Base-by-base conservation (phyloP, 2,888 invertebrate genomes). In the Bellardia bayeri region DNA sequence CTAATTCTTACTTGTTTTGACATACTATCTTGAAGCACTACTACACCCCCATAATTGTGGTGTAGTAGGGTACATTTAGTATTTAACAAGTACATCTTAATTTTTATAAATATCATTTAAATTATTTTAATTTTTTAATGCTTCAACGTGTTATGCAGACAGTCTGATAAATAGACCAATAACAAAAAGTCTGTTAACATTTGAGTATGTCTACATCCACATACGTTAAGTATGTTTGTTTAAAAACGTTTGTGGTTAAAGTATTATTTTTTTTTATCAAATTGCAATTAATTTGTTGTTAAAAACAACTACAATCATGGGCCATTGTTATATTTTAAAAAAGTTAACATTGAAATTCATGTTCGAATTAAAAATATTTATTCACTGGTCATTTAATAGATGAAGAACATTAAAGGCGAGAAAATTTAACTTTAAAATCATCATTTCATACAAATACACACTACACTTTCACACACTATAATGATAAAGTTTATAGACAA, bases 301-400 rank as follows among this genome's bases (percentile, higher is more conserved):
- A 45, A 82, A 82, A 81, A 3, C 6, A 30, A 9, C 64, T 49
- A 40, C 16, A 75, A 82, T 61, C 72, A 74, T 45, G 54, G 71
- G 61, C 23, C 56, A 75, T 84, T 64, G 72, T 74, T 74, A 69
- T 81, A 58, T 37, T 78, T 68, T 82, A 14, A 82, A 23, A 23
- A 64, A 78, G 76, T 81, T 63, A 78, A 86, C 58, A 82, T 76
- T 71, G 42, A 71, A 83, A 76, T 80, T 87, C 51, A 79, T 82
- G 68, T 86, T 23, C 45, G 45, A 16, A 82, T 82, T 71, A 71
- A 71, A 63, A 69, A 37, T 74, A 74, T 74, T 64, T 40, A 78
- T 76, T 78, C 56, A 64, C 63, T 58, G 71, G 37, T 58, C 83
- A 69, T 78, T 83, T 64, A 78, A 76, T 64, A 56, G 42, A 64